A percentile compares a stretch with the other conserved stretches of the same genome.
Conservation (phyloP, 2,113 vertebrate species). For the Hemichromis elongatus region DNA sequence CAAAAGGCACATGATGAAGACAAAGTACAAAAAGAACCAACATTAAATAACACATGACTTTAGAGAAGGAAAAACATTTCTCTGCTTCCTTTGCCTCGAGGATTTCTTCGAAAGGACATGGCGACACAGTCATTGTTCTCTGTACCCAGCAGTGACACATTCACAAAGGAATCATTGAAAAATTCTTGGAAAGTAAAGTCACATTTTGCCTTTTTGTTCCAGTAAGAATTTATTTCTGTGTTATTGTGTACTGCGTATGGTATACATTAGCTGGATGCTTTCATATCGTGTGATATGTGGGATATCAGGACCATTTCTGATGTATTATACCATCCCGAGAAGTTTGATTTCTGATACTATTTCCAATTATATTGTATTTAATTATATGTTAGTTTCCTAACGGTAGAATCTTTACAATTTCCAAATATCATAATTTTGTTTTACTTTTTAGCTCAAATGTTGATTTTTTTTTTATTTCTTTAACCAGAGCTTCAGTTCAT, state of each 20-base stretch:
- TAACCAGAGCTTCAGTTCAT: neutral
- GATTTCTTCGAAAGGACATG: constrained; percentile 33
- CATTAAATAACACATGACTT: constrained; percentile 16
- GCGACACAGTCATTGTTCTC: constrained; percentile 10
- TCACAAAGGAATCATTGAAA: constrained; percentile 4
- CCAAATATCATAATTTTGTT: neutral
- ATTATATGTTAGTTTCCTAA: neutral
- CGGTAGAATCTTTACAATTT: neutral
- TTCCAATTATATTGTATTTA: neutral
- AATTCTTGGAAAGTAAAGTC: neutral
- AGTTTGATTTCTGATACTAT: fast-evolving
- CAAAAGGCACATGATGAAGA: neutral
- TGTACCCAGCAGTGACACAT: neutral
- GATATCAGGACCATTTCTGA: neutral
- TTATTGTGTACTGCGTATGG: neutral
- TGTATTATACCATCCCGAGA: neutral
- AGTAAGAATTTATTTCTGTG: neutral
- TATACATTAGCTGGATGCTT: neutral
- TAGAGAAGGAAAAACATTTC: constrained; percentile 1
- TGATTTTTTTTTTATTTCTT: neutral
- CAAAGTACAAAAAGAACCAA: neutral
- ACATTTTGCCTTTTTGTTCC: neutral
- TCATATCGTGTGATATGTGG: neutral
- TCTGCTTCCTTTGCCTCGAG: neutral
- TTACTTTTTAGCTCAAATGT: neutral